Conservation (phyloP, 2,113 vertebrate species). For the Hippocampus mohnikei region DNA sequence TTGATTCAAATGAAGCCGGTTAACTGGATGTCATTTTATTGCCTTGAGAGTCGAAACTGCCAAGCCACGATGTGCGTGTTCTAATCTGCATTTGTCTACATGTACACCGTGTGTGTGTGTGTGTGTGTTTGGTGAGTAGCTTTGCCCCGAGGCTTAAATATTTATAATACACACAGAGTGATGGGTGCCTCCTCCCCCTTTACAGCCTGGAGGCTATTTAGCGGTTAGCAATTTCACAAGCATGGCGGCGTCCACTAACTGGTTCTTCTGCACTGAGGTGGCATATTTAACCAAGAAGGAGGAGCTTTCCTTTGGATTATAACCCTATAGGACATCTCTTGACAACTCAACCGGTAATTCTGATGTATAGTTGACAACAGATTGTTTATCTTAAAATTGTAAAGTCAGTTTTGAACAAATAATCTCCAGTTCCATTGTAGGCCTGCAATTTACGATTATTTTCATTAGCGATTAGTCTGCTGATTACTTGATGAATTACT, state of each 20-base stretch:
- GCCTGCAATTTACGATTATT: no score
- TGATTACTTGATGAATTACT: no score
- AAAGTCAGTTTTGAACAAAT: no score
- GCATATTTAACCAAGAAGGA: constrained; percentile 41
- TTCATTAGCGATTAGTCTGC: no score
- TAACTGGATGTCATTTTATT: constrained; percentile 11
- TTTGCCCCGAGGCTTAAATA: constrained; percentile 25
- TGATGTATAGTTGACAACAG: background rate
- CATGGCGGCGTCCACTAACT: constrained; percentile 31
- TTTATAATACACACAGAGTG: constrained; percentile 36
- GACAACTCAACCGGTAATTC: background rate
- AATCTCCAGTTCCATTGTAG: no score
- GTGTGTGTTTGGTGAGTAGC: constrained; percentile 27
- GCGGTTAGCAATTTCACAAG: constrained; percentile 22
- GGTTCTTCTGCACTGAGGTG: constrained; percentile 38
- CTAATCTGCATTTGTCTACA: constrained; percentile 7
- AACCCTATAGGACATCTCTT: background rate
- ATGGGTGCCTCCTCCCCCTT: background rate
- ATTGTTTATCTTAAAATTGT: background rate
- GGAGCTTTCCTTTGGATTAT: constrained; percentile 15
- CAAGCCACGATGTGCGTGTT: background rate
- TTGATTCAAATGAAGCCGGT: constrained; percentile 18
- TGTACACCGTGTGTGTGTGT: constrained; percentile 14
- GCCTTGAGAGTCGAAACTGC: background rate
- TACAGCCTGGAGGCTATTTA: constrained; percentile 18